Evolutionary conservation across 2,113 vertebrate species (phyloP), one percentile per base, ranked within the genome.

Genomic region (Campylomormyrus tamandua): DNA sequence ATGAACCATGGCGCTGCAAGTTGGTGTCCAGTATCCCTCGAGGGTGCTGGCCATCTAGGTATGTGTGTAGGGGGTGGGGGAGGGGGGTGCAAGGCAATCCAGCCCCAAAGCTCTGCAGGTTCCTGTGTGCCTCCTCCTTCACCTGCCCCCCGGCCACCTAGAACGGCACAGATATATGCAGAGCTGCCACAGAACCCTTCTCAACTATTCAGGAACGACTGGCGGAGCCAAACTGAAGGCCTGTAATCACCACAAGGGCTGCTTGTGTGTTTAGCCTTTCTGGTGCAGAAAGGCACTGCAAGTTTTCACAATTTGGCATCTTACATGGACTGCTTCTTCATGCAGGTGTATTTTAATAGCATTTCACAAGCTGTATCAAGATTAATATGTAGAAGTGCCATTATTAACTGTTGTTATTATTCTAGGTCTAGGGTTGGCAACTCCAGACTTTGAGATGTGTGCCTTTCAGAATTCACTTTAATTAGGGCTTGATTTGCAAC

Each of bases 401-500:
- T 9, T 24, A 46, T 46, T 46, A n/a, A 21, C 39, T 46, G 83
- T 48, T 84, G 83, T 48, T 48, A 48, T 84, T 45, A 10, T 84
- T 48, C 83, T 4, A 84, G 83, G 39, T 39, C 39, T 46, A 24
- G 17, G 83, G 83, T n/a, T 48, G 21, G 45, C 39, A 84, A 13
- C 83, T 84, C 5, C 83, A 48, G 42, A 84, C 8, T 48, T 48
- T 48, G 21, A 84, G 83, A 84, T 84, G 19, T 84, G 83, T n/a
- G 24, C 42, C 21, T 84, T 84, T 84, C 83, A 84, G 83, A 84
- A 84, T 84, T 48, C 45, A n/a, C 45, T 84, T 84, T 48, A 84
- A 84, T 84, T 84, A 84, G 83, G 42, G 39, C 45, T 9, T 84
- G 83, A 84, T 84, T 84, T 84, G 46, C 83, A 10, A 84, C 83